Evolutionary conservation across 2,113 vertebrate genomes (phyloP).

Genomic region (Cyrtonyx montezumae): DNA sequence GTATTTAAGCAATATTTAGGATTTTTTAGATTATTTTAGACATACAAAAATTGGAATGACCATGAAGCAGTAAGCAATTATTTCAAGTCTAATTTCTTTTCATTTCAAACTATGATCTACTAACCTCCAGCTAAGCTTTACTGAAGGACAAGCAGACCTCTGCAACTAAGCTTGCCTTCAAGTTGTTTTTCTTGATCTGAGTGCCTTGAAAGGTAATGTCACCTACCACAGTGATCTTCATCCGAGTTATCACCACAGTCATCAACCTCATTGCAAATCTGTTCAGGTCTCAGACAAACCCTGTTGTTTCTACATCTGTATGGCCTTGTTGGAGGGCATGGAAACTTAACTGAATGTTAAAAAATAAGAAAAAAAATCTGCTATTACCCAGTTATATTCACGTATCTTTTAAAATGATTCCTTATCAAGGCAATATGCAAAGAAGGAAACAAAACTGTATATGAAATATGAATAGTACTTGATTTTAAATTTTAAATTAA

Average conservation of each 20-base stretch:
- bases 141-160: slow-evolving; percentile 53
- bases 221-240: slow-evolving; percentile 91
- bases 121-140: slow-evolving; percentile 25
- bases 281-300: slow-evolving; percentile 88
- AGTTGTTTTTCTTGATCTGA: slow-evolving; percentile 29
- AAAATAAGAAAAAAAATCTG: not conserved
- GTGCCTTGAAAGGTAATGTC: not conserved
- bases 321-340: slow-evolving; percentile 90
- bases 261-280: slow-evolving; percentile 91
- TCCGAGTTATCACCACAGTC: slow-evolving; percentile 98
- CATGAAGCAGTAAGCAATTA: not conserved
- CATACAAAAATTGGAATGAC: not conserved
- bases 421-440: not conserved
- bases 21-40: not conserved
- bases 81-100: slow-evolving; percentile 10
- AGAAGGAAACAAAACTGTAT: not conserved
- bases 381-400: not conserved
- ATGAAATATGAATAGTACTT: not conserved
- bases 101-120: not conserved
- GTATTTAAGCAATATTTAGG: not conserved
- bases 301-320: slow-evolving; percentile 90
- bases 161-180: slow-evolving; percentile 17
- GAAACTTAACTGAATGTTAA: slow-evolving; percentile 83
- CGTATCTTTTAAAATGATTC: not conserved
- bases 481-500: not conserved